A percentile compares a stretch with the other conserved stretches of the same genome.
Conservation (phyloP, 2,113 vertebrate species). For the Centropus unirufus region DNA sequence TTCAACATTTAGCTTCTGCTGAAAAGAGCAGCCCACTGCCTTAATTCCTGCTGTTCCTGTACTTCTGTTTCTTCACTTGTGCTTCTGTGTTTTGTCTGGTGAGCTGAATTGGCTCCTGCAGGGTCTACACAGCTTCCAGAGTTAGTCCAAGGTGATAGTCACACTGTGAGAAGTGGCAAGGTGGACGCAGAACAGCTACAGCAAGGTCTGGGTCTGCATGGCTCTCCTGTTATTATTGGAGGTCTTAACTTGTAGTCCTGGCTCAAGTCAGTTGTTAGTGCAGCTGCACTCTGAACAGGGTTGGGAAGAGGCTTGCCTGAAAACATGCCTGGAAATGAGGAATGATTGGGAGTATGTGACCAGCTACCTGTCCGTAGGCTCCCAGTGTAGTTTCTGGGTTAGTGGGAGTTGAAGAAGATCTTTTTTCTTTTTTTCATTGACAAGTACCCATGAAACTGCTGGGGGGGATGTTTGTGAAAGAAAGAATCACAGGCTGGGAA, state of each 20-base stretch:
- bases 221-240: not conserved
- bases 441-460: not conserved
- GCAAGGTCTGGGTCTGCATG: not conserved
- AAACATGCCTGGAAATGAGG: not conserved
- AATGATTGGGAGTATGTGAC: not conserved
- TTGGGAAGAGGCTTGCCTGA: not conserved
- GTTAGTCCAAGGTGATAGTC: not conserved
- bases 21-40: not conserved
- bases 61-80: not conserved
- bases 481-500: not conserved
- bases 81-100: accelerated
- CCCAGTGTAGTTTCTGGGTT: not conserved
- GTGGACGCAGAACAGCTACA: not conserved
- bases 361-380: not conserved
- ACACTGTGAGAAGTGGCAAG: accelerated
- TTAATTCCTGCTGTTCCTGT: accelerated
- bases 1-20: not conserved
- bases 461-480: not conserved
- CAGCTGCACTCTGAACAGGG: not conserved
- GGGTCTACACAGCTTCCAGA: not conserved
- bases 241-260: not conserved
- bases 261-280: not conserved
- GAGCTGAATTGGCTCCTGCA: accelerated
- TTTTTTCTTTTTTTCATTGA: not conserved
- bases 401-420: not conserved